Conservation (phyloP, 2,888 invertebrate species). For the Drosophila neotestacea region DNA sequence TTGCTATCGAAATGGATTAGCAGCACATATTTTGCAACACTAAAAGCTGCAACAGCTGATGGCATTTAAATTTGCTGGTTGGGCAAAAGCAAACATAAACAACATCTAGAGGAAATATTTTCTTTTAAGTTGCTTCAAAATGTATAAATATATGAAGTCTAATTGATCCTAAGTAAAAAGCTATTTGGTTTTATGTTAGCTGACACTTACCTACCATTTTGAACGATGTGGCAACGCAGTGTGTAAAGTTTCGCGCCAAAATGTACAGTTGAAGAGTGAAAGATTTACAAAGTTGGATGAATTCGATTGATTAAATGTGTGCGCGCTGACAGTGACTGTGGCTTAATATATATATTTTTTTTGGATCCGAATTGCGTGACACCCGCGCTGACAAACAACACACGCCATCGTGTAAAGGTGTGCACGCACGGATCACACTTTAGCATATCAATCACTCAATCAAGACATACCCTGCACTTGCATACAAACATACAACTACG, state of each 20-base stretch:
- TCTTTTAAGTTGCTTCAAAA: neutral
- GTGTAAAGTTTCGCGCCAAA: neutral
- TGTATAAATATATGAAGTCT: neutral
- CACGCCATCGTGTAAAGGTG: neutral
- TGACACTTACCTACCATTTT: neutral
- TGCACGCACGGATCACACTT: slow-evolving; percentile 15
- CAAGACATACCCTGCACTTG: slow-evolving; percentile 37
- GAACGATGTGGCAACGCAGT: slow-evolving; percentile 6
- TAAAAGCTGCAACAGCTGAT: neutral
- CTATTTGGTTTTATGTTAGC: neutral
- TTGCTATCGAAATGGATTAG: slow-evolving; percentile 2
- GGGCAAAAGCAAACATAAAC: neutral
- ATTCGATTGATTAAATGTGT: neutral
- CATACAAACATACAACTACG: neutral
- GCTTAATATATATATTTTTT: neutral
- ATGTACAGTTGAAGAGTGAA: neutral
- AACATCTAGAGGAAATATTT: neutral
- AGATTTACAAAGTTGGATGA: neutral
- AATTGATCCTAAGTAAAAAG: neutral
- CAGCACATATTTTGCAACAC: slow-evolving; percentile 19
- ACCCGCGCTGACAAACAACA: slow-evolving; percentile 1
- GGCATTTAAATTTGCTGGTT: slow-evolving; percentile 8
- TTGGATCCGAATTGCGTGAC: slow-evolving; percentile 15
- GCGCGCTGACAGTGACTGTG: neutral
- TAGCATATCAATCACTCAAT: slow-evolving; percentile 44